phyloP scores from a whole-genome alignment of 2,797 vertebrate species.

The Coendou prehensilis region DNA sequence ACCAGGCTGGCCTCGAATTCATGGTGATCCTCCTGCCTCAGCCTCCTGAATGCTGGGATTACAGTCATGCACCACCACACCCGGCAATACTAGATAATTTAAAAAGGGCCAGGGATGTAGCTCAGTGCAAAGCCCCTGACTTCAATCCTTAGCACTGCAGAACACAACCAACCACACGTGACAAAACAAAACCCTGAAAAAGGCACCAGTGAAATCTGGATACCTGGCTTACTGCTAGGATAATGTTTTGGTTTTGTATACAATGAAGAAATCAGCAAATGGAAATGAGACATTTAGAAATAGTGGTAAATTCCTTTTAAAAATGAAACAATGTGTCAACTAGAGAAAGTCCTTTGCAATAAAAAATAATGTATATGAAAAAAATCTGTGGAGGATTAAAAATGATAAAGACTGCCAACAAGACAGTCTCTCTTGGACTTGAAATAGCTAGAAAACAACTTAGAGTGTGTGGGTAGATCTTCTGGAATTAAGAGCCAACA shows the following conservation, averaged over 20 bases:
- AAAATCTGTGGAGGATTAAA: not conserved
- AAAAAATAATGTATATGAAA: slow-evolving; percentile 14
- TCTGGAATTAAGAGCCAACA: not conserved
- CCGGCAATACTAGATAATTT: too few relatives aligned
- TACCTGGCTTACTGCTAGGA: slow-evolving; percentile 15
- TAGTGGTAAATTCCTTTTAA: not conserved
- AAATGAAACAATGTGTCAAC: not conserved
- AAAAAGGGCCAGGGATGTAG: not conserved
- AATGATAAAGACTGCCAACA: not conserved
- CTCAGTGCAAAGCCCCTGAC: not conserved
- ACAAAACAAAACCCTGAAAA: not conserved
- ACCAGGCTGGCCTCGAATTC: too few relatives aligned
- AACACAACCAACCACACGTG: not conserved
- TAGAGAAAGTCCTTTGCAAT: not conserved
- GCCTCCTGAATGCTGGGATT: too few relatives aligned
- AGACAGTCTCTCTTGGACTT: not conserved
- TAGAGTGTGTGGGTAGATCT: not conserved
- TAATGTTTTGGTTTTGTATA: slow-evolving; percentile 5
- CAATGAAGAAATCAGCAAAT: slow-evolving; percentile 42
- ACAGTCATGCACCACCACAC: too few relatives aligned
- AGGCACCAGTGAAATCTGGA: not conserved
- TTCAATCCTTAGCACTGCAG: not conserved
- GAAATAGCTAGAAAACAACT: not conserved
- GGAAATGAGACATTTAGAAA: slow-evolving; percentile 34
- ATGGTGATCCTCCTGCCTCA: too few relatives aligned